A percentile compares a stretch with the other conserved stretches of the same genome.
phyloP scores from a whole-genome alignment of 2,113 vertebrate genomes.

The Crotalus horridus region DNA sequence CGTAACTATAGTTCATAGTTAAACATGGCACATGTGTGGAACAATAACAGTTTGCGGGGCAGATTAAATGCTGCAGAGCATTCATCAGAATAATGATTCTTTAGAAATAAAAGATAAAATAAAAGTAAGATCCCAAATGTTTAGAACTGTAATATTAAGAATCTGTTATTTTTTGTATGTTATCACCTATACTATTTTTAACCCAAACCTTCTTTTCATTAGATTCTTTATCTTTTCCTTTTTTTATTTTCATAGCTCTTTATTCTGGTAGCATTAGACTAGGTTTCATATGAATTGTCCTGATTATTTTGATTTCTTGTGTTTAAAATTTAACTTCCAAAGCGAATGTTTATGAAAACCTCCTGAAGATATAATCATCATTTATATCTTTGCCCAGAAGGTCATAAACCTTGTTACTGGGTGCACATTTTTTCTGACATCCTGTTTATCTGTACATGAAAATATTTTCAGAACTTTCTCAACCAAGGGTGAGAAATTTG shows the following conservation, averaged over 20 bases:
- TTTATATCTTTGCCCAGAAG: neutral
- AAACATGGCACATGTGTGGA: neutral
- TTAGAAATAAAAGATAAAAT: neutral
- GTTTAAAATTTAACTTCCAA: conserved; percentile 28
- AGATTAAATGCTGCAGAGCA: neutral
- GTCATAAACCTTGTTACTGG: neutral
- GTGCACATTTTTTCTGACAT: neutral
- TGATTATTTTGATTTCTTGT: conserved; percentile 3
- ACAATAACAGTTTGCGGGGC: neutral
- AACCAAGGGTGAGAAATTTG: conserved; percentile 13
- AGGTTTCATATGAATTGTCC: conserved; percentile 1
- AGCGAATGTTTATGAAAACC: conserved; percentile 34
- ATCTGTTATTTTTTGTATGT: neutral
- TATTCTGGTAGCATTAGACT: neutral
- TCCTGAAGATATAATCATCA: rapidly evolving
- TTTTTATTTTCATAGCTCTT: neutral
- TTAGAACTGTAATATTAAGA: neutral
- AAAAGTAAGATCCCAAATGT: neutral
- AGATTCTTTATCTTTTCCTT: neutral
- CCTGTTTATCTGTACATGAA: conserved; percentile 36
- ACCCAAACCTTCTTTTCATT: neutral
- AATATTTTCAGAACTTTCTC: conserved; percentile 30
- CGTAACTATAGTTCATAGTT: neutral
- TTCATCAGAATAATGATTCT: neutral
- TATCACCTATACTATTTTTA: neutral